These are phyloP conservation scores for Eubucco bourcierii DNA, from an alignment of 2,113 vertebrate species.

Conservation along the genomic window DNA sequence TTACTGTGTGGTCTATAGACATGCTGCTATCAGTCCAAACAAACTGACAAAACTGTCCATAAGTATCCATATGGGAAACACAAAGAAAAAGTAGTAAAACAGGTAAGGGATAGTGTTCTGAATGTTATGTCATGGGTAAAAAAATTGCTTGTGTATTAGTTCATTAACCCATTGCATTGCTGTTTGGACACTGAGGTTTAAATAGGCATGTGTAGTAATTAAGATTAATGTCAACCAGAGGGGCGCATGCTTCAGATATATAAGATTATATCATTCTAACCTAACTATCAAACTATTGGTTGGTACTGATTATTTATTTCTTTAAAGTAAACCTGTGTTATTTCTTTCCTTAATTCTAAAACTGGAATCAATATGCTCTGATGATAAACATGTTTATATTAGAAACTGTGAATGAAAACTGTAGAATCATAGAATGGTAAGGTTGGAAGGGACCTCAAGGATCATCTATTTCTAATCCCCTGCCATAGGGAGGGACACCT, in stretches of 20 bases:
- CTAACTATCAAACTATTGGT: neutral
- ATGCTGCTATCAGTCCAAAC: neutral
- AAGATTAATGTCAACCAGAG: neutral
- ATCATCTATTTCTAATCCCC: no score
- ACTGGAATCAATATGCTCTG: neutral
- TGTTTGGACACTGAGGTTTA: neutral
- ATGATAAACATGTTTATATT: neutral
- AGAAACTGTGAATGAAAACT: neutral
- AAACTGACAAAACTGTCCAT: neutral
- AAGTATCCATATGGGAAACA: neutral
- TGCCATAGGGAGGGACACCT: no score
- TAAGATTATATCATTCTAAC: neutral
- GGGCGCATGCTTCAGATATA: neutral
- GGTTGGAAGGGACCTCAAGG: no score
- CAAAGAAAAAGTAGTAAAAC: neutral
- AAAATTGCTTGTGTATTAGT: neutral
- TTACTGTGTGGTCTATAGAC: neutral
- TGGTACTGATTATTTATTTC: neutral
- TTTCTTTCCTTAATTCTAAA: neutral
- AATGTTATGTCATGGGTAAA: neutral
- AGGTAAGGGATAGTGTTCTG: neutral
- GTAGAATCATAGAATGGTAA: neutral
- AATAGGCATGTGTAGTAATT: neutral
- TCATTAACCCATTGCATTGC: neutral
- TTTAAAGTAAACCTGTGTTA: neutral